These are phyloP conservation scores for Crossaster papposus DNA, from an alignment of 53 echinoderm and acorn worm species.

Conservation along the genomic window DNA sequence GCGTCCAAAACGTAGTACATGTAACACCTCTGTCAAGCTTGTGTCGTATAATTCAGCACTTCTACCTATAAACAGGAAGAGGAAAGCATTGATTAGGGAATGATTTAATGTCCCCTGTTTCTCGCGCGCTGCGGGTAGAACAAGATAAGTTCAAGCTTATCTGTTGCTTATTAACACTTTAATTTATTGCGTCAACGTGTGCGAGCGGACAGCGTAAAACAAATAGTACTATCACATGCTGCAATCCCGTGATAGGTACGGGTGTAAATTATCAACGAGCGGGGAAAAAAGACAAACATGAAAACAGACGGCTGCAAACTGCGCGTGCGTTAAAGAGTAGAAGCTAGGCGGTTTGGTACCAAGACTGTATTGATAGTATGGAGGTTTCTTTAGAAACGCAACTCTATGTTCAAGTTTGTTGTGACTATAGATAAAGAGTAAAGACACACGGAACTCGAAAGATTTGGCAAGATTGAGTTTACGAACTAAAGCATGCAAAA, in stretches of 20 bases:
- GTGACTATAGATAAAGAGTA: no score
- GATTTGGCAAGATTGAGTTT: no score
- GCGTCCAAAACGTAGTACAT: neutral
- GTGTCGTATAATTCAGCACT: neutral
- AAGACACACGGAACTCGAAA: no score
- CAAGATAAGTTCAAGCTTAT: neutral
- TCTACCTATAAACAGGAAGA: neutral
- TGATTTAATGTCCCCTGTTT: neutral
- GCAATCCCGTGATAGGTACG: neutral
- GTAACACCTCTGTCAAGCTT: neutral
- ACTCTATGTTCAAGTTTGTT: no score
- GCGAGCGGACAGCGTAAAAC: neutral
- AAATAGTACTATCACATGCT: neutral
- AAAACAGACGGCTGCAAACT: neutral
- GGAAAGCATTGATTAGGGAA: neutral
- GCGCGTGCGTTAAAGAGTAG: neutral
- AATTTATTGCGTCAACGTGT: neutral
- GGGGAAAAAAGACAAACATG: neutral
- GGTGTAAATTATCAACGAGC: neutral
- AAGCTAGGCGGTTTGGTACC: neutral
- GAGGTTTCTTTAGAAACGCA: no score
- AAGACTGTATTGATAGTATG: neutral
- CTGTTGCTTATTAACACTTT: neutral
- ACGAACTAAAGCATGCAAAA: no score
- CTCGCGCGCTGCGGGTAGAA: neutral